phyloP scores from a whole-genome alignment of 2,888 invertebrate genomes.

The Drosophila mulleri region DNA sequence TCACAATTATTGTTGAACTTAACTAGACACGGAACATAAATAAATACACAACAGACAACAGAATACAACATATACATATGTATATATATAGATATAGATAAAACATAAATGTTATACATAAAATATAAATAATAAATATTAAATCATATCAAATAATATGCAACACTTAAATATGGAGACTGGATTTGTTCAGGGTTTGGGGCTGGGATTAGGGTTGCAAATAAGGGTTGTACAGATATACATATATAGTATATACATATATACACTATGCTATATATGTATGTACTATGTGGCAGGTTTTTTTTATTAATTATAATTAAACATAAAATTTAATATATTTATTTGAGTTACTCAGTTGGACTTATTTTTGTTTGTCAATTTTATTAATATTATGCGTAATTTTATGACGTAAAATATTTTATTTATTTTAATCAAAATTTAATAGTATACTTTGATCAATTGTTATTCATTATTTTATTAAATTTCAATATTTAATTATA shows the following conservation, averaged over 20 bases:
- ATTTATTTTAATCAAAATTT: background rate
- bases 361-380: background rate
- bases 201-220: background rate
- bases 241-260: background rate
- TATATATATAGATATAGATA: background rate
- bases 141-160: conserved; percentile 19
- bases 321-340: conserved; percentile 1
- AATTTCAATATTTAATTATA: too few relatives aligned
- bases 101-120: conserved; percentile 39
- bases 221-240: background rate
- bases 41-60: conserved; percentile 61
- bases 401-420: background rate
- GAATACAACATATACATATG: conserved; percentile 68
- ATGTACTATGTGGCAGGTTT: too few relatives aligned
- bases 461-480: too few relatives aligned
- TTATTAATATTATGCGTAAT: background rate
- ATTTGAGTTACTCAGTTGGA: conserved; percentile 4
- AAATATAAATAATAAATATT: conserved; percentile 11
- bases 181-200: background rate
- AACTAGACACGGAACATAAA: conserved; percentile 63
- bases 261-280: background rate
- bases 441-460: too few relatives aligned
- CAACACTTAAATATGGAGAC: conserved; percentile 9
- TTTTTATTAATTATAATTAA: background rate
- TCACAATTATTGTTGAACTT: conserved; percentile 56